A percentile compares a stretch with the other conserved stretches of the same genome.
phyloP scores from a whole-genome alignment of 2,113 vertebrate species.

The Archocentrus centrarchus region DNA sequence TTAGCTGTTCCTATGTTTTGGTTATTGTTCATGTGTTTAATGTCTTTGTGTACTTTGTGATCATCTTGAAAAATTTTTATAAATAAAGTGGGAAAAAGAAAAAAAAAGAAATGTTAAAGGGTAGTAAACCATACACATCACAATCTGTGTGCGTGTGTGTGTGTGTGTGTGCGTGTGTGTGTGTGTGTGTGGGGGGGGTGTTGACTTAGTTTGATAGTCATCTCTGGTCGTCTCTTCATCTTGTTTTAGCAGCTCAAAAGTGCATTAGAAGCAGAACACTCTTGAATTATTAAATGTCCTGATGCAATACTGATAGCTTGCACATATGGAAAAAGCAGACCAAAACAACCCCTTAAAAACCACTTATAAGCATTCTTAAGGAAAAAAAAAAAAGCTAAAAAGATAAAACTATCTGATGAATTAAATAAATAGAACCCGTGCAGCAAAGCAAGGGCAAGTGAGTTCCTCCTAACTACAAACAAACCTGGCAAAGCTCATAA shows the following conservation, averaged over 20 bases:
- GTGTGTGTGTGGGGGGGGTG: not conserved
- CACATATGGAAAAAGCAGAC: not conserved
- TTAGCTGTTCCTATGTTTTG: no score
- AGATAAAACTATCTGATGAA: not conserved
- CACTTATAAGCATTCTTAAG: not conserved
- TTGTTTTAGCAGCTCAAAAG: not conserved
- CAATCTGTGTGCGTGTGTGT: not conserved
- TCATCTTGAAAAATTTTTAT: no score
- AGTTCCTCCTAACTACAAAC: not conserved
- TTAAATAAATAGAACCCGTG: not conserved
- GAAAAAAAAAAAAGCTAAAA: not conserved
- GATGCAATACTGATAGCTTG: not conserved
- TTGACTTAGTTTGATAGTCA: not conserved
- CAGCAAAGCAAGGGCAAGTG: not conserved
- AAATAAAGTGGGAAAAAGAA: no score
- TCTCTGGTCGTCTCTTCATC: not conserved
- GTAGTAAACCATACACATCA: not conserved
- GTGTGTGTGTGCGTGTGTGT: not conserved
- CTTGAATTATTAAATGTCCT: not conserved
- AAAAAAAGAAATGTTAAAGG: not conserved
- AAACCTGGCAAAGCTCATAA: not conserved
- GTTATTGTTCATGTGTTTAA: no score
- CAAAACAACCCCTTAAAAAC: not conserved
- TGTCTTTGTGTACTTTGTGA: no score
- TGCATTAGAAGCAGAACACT: not conserved